A percentile compares a stretch with the other conserved stretches of the same genome.
phyloP scores from a whole-genome alignment of 2,113 vertebrate genomes.

The Burhinus bistriatus region DNA sequence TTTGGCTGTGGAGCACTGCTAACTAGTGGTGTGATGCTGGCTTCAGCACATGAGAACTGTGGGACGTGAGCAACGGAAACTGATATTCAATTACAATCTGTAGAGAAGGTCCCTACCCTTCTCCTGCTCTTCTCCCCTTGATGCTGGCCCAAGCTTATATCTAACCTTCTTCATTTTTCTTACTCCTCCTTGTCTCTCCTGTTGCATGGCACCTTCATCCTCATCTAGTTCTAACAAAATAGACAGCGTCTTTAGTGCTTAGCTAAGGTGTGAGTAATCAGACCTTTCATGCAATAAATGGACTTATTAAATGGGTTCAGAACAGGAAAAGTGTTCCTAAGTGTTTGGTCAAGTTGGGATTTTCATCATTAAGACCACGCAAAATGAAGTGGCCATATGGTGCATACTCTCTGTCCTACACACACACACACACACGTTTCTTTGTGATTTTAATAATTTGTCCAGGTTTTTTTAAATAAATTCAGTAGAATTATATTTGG shows the following conservation, averaged over 20 bases:
- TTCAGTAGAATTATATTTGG: background rate
- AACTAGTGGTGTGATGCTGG: background rate
- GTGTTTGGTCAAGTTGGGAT: background rate
- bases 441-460: background rate
- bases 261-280: background rate
- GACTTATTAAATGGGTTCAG: background rate
- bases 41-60: background rate
- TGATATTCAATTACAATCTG: background rate
- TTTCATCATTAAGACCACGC: background rate
- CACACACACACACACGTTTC: background rate
- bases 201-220: background rate
- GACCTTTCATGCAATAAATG: background rate
- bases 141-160: background rate
- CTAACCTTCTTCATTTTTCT: background rate
- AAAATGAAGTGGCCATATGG: background rate
- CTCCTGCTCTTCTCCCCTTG: background rate
- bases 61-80: background rate
- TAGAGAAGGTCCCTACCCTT: background rate
- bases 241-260: background rate
- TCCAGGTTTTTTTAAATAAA: background rate
- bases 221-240: background rate
- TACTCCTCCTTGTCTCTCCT: background rate
- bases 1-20: background rate
- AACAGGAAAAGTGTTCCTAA: background rate
- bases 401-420: background rate